Base-by-base conservation (phyloP, 2,797 vertebrate species). In the Esox lucius region DNA sequence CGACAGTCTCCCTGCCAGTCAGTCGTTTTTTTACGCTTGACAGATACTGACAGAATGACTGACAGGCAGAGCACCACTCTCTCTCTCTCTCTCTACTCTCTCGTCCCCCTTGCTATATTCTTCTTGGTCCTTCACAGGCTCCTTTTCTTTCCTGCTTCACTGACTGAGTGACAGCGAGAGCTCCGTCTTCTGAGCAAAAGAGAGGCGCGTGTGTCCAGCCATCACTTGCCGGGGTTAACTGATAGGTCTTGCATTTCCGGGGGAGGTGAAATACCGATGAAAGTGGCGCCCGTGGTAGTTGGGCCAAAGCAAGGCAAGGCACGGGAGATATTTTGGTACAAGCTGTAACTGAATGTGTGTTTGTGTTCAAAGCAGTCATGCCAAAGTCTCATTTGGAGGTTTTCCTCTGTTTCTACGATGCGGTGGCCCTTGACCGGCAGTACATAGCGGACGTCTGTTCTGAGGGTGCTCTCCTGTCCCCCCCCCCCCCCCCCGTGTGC, bases 321-420 rank as follows among this genome's bases (percentile, higher is more conserved):
- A 31, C 16, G 61, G 13, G 26, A 5, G 61, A 64, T 64, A 31
- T 28, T 70, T 15, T 69, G 80, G 65, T 81, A 80, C 51, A 59
- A 33, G 74, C 33, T 22, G 74, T 68, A 72, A 15, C 74, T 78
- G 78, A 79, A 67, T 83, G 67, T 79, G 74, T 79, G 67, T 80
- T 33, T 75, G 77, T 81, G 24, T 64, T 64, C 13, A 24, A 26
- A 64, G 61, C 61, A 31, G 26, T 31, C 26, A 62, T 62, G 59
- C 59, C 59, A 62, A 31, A 1, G 6, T 28, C 31, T 0, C 0
- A 26, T 64, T 13, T 16, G 1, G 0, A 16, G 17, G 15, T 56
- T 56, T 56, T 7, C 19, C 51, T 56, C 51, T 17, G 16, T 56
- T 19, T 19, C 17, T 19, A 49, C 49, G 4, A 15, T 56, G 16